Evolutionary conservation across 2,888 invertebrate species (phyloP), one percentile per base, ranked within the genome.

Genomic region (Ectropis crepuscularia): DNA sequence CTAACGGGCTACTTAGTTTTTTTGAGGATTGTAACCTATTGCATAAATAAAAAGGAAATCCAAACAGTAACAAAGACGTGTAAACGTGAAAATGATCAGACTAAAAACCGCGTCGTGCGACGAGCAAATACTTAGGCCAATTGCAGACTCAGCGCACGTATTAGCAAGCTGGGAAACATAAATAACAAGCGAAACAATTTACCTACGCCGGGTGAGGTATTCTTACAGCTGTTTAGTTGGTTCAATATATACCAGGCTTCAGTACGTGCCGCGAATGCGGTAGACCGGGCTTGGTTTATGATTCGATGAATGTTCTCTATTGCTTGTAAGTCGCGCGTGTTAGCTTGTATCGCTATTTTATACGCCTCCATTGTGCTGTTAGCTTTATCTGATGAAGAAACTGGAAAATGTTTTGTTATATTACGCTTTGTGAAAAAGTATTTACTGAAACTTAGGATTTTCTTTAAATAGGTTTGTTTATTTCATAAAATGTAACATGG

Each of bases 141-240:
- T 85, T 87, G 78, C 75, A 76, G 74, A 87, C 76, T 73, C 89
- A 66, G 74, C 78, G 83, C 90, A 91, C 90, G 90, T 91, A 87
- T 87, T 82, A 87, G 80, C 89, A 88, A 90, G 88, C 89, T 82
- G 87, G 79, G 83, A 79, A 88, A 90, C 89, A 90, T 91, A 90
- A 91, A 90, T 88, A 91, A 89, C 87, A 79, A 79, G 82, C 83
- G 81, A 89, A 90, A 90, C 90, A 91, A 90, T 91, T 90, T 91
- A 90, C 90, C 90, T 89, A 89, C 89, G 77, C 82, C 70, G 82
- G 79, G 84, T 85, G 85, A 88, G 89, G 86, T 88, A 89, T 90
- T 90, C 90, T 90, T 90, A 90, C 89, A 90, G 83, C 88, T 87
- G 90, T 90, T 89, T 88, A 89, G 89, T 89, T 89, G 87, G 89